phyloP scores from a whole-genome alignment of 2,888 invertebrate species.

The Acanthosoma haemorrhoidale region DNA sequence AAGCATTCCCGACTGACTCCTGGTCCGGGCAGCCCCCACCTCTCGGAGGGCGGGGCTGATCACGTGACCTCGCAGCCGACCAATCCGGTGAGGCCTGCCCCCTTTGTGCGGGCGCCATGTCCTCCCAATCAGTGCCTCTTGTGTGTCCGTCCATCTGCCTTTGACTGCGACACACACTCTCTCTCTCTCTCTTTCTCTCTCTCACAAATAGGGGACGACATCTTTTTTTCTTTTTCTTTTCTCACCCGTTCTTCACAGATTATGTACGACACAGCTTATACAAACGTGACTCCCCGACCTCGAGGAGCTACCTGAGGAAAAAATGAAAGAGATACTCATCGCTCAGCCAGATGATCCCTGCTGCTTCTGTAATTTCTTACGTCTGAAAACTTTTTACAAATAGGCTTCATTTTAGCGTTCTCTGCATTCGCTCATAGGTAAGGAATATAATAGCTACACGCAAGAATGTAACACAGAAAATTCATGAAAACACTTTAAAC shows the following conservation, averaged over 20 bases:
- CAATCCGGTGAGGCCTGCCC: constrained; percentile 39
- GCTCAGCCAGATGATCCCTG: neutral
- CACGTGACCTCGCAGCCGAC: constrained; percentile 22
- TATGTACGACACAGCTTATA: constrained; percentile 10
- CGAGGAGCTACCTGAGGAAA: neutral
- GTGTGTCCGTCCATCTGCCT: constrained; percentile 16
- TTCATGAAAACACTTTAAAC: no score
- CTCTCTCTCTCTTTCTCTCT: neutral
- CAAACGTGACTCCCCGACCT: neutral
- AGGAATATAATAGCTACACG: no score
- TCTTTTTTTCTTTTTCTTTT: neutral
- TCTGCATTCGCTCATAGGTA: no score
- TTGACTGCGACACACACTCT: neutral
- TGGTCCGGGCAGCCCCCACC: neutral
- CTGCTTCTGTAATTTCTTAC: no score
- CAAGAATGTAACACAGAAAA: no score
- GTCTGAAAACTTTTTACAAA: neutral
- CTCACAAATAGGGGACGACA: constrained; percentile 20
- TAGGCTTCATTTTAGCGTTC: no score
- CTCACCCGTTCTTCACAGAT: constrained; percentile 12
- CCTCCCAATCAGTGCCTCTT: constrained; percentile 27
- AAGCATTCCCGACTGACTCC: constrained; percentile 21
- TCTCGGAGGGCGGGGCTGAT: constrained; percentile 29
- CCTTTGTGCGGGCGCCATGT: constrained; percentile 9
- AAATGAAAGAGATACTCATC: constrained; percentile 2